Evolutionary conservation across 2,888 invertebrate species (phyloP).

Genomic region (Tetanocera ferruginea): DNA sequence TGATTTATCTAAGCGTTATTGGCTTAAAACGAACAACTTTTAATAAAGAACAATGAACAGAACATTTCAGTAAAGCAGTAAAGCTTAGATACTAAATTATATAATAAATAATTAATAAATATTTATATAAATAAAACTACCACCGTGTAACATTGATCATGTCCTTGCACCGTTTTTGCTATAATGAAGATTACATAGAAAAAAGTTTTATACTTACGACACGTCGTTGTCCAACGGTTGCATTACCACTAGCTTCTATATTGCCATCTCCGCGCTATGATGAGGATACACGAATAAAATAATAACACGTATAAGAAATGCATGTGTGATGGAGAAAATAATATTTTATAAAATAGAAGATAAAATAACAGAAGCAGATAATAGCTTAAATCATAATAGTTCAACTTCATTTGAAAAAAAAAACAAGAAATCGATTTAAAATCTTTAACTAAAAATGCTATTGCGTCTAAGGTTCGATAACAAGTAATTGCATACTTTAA

Average conservation of each 20-base stretch:
- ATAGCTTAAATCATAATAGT: slow-evolving; percentile 40
- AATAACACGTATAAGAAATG: slow-evolving; percentile 33
- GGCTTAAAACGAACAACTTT: too few species aligned
- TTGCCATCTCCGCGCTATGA: slow-evolving; percentile 62
- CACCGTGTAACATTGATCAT: not conserved
- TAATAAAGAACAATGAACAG: not conserved
- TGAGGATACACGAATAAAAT: slow-evolving; percentile 47
- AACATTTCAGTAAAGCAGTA: not conserved
- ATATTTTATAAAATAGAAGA: slow-evolving; percentile 2
- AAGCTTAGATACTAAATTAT: not conserved
- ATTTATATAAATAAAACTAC: not conserved
- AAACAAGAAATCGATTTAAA: slow-evolving; percentile 49
- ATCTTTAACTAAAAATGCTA: slow-evolving; percentile 49
- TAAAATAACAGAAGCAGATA: not conserved
- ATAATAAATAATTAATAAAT: not conserved
- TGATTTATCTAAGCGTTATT: too few species aligned
- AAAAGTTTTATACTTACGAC: slow-evolving; percentile 59
- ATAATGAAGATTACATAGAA: not conserved
- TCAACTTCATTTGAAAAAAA: slow-evolving; percentile 40
- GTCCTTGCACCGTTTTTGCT: not conserved
- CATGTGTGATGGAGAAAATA: slow-evolving; percentile 22
- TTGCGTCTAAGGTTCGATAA: slow-evolving; percentile 7
- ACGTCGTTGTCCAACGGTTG: slow-evolving; percentile 60
- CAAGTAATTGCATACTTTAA: not conserved
- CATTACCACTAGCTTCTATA: slow-evolving; percentile 63